Evolutionary conservation across 2,888 invertebrate genomes (phyloP), one percentile per base, ranked within the genome.

Genomic region (Rhagonycha lutea): DNA sequence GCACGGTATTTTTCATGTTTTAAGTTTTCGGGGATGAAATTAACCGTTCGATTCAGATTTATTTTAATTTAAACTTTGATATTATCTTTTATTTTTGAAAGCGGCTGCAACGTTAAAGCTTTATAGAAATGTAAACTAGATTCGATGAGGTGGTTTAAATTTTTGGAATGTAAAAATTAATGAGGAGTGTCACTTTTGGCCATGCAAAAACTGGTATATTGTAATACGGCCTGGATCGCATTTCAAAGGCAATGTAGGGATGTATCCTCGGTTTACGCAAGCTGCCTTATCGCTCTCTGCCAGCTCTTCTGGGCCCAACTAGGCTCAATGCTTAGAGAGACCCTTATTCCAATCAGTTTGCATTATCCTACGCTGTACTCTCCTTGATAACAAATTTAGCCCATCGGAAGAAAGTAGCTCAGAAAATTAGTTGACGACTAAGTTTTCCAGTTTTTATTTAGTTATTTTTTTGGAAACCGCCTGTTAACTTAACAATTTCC

Each of bases 291-390:
- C 86, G 85, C 85, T 80, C 83, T 83, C 82, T 82, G 84, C 83
- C 86, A 86, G 86, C 84, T 83, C 85, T 85, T 85, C 84, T 83
- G 83, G 83, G 85, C 83, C 85, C 84, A 85, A 85, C 83, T 82
- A 82, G 82, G 82, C 83, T 82, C 79, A 76, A 78, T 79, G 80
- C 81, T 81, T 79, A 72, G 78, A 81, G 81, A 83, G 82, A 83
- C 85, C 82, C 86, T 85, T 84, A 85, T 85, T 85, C 85, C 83
- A 84, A 85, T 85, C 85, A 83, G 84, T 83, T 81, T 82, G 85
- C 84, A 86, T 86, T 86, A 86, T 86, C 86, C 86, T 85, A 85
- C 82, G 81, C 84, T 85, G 84, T 83, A 84, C 82, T 84, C 82
- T 80, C 80, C 78, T 82, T 83, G 79, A 80, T 79, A 79, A 80